These are phyloP conservation scores for Austrofundulus limnaeus DNA, from an alignment of 2,113 vertebrate genomes.

Conservation along the genomic window DNA sequence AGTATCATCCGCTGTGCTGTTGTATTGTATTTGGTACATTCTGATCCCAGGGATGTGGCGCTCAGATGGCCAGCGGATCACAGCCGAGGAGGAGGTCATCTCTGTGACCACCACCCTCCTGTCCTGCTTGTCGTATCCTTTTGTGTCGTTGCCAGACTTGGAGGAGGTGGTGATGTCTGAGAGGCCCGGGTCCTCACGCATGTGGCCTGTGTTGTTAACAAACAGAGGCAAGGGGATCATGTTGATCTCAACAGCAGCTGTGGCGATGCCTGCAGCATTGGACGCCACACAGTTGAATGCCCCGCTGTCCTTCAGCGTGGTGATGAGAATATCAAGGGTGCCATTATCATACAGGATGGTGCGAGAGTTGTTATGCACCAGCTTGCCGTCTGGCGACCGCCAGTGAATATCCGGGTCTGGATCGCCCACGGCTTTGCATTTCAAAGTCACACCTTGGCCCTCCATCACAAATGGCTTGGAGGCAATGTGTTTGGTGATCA, in stretches of 20 bases:
- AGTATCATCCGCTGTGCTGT: slow-evolving; percentile 90
- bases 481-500: slow-evolving; percentile 86
- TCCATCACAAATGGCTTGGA: slow-evolving; percentile 86
- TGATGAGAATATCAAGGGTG: slow-evolving; percentile 90
- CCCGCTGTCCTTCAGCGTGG: slow-evolving; percentile 89
- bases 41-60: slow-evolving; percentile 89
- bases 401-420: slow-evolving; percentile 91
- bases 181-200: slow-evolving; percentile 86
- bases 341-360: slow-evolving; percentile 86
- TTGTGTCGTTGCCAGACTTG: slow-evolving; percentile 84
- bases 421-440: slow-evolving; percentile 88
- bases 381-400: slow-evolving; percentile 87
- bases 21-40: slow-evolving; percentile 96
- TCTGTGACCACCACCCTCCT: slow-evolving; percentile 82
- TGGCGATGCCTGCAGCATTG: slow-evolving; percentile 90
- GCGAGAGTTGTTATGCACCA: slow-evolving; percentile 89
- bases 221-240: slow-evolving; percentile 88
- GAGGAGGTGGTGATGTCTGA: slow-evolving; percentile 91
- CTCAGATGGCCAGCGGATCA: slow-evolving; percentile 90
- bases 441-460: slow-evolving; percentile 87
- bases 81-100: slow-evolving; percentile 85
- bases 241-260: slow-evolving; percentile 84
- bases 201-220: slow-evolving; percentile 84
- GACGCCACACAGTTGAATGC: slow-evolving; percentile 92
- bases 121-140: slow-evolving; percentile 83